A percentile compares a stretch with the other conserved stretches of the same genome.
These are phyloP conservation scores for Apteryx mantelli DNA, from an alignment of 2,113 vertebrate genomes.

Conservation along the genomic window DNA sequence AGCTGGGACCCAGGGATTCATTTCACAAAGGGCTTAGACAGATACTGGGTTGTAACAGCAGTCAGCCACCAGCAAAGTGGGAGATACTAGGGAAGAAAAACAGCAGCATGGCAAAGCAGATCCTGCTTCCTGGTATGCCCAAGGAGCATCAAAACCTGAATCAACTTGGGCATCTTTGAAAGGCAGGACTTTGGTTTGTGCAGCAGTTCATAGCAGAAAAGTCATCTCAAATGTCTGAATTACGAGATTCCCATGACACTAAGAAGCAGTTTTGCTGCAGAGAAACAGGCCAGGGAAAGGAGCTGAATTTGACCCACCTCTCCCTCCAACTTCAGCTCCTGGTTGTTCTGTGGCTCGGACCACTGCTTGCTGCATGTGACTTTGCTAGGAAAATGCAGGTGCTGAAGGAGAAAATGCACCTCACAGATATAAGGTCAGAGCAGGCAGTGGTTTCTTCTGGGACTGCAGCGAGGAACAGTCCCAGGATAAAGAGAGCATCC, in stretches of 20 bases:
- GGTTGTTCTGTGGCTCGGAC: neutral
- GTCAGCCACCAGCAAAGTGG: neutral
- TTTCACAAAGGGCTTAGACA: neutral
- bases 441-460: neutral
- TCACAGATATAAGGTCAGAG: neutral
- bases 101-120: neutral
- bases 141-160: neutral
- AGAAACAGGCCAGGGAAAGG: neutral
- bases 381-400: neutral
- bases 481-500: neutral
- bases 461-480: neutral
- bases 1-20: neutral
- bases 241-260: neutral
- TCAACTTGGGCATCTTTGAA: neutral
- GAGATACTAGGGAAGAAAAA: neutral
- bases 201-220: neutral
- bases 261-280: neutral
- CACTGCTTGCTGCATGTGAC: fast-evolving
- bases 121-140: neutral
- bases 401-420: neutral
- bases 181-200: neutral
- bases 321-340: neutral
- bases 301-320: neutral
- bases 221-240: neutral
- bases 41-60: neutral